Percentiles rank a stretch among this genome's conserved stretches.
phyloP scores from a whole-genome alignment of 2,113 vertebrate species.

The Opisthocomus hoazin region DNA sequence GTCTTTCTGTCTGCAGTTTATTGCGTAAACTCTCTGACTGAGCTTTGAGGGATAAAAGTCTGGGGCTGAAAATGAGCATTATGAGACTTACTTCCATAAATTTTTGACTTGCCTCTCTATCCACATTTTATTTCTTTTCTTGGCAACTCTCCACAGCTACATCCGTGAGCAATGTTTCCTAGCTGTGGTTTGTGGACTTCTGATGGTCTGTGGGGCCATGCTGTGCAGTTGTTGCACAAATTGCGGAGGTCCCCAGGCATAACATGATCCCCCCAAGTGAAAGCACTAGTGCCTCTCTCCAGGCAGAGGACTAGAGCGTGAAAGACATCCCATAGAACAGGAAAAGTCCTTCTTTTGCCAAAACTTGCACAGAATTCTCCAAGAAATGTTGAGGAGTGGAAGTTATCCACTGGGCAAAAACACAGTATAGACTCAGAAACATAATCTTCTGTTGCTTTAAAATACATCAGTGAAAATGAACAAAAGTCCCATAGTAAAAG shows the following conservation, averaged over 20 bases:
- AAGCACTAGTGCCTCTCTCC: not conserved
- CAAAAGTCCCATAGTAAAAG: not conserved
- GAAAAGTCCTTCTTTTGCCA: not conserved
- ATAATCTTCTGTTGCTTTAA: not conserved
- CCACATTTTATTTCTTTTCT: not conserved
- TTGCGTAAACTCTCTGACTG: not conserved
- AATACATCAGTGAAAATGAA: not conserved
- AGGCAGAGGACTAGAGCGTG: not conserved
- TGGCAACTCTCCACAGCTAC: not conserved
- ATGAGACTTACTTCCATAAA: not conserved
- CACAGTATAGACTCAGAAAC: rapidly evolving
- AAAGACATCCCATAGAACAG: not conserved
- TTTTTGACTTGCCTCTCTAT: not conserved
- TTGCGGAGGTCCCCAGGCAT: not conserved
- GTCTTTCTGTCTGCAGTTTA: not conserved
- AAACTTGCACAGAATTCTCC: not conserved
- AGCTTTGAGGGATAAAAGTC: not conserved
- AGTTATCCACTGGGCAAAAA: not conserved
- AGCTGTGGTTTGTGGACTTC: not conserved
- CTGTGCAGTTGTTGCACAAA: not conserved
- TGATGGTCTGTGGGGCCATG: rapidly evolving
- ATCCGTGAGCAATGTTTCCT: not conserved
- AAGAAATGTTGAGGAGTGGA: not conserved
- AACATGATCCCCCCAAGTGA: not conserved
- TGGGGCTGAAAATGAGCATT: not conserved